Evolutionary conservation across 2,797 vertebrate genomes (phyloP).

Genomic region (Tragelaphus oryx): DNA sequence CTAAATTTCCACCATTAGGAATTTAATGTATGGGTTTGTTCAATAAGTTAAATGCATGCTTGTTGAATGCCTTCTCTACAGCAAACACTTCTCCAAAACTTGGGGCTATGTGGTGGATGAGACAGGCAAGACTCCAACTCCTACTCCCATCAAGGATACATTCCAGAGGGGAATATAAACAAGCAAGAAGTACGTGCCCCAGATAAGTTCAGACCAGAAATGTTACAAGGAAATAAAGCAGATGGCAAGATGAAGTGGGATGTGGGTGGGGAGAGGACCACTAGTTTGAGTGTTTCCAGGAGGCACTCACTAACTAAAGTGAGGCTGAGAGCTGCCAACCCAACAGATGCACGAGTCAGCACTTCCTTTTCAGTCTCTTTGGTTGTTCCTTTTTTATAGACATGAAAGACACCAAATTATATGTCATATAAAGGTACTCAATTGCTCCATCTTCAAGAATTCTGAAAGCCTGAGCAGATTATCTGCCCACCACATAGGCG

Average conservation of each 20-base stretch:
- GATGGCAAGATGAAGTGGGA: not conserved
- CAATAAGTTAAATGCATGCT: not conserved
- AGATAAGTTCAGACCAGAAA: not conserved
- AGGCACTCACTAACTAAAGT: not conserved
- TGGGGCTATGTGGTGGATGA: not conserved
- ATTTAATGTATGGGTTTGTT: not conserved
- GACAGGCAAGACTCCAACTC: not conserved
- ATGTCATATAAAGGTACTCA: not conserved
- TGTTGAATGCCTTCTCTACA: not conserved
- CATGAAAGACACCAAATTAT: not conserved
- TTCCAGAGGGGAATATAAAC: not conserved
- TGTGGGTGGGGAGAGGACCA: not conserved
- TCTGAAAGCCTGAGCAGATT: conserved; percentile 24
- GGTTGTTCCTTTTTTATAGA: conserved; percentile 26
- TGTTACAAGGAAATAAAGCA: not conserved
- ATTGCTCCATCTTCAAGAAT: conserved; percentile 18
- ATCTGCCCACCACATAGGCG: not conserved
- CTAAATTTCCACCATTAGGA: not conserved
- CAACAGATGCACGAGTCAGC: not conserved
- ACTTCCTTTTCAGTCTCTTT: not conserved
- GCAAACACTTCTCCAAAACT: not conserved
- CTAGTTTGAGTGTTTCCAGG: not conserved
- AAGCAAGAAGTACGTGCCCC: not conserved
- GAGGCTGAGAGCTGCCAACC: not conserved
- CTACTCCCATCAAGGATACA: not conserved